Evolutionary conservation across 2,888 invertebrate species (phyloP), one percentile per base, ranked within the genome.

Genomic region (Congeria kusceri): DNA sequence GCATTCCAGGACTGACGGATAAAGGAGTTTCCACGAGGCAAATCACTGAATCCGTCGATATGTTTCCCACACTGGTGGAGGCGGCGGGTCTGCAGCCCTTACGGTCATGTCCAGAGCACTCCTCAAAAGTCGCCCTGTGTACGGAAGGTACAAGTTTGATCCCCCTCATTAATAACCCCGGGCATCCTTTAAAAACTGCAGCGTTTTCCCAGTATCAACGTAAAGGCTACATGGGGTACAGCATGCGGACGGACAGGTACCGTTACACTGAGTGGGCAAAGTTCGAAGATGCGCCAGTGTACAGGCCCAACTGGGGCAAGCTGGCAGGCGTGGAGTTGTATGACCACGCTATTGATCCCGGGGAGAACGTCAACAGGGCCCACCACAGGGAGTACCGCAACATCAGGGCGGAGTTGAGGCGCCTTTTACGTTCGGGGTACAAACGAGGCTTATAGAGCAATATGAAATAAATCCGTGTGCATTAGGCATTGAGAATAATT

Each of bases 1-100:
- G 79, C 28, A 70, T 90, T 23, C 90, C 90, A 7, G 87, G 87
- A 46, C 46, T 82, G 27, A 87, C 88, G 3, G 81, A 80, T 47
- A 27, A 59, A 18, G 85, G 85, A 1, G 44, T 78, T 2, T 70
- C 68, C 1, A 81, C 83, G 5, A 79, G 80, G 20, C 28, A 72
- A 25, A 65, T 87, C 9, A 80, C 81, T 9, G 87, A 87, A 59
- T 84, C 84, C 49, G 86, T 88, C 3, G 88, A 39, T 39, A 39
- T 39, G 39, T 39, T 39, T 39, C 39, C 39, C 13, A 39, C 39
- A 39, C 39, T 39, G 3, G 39, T 39, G 39, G 39, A 39, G 1
- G 39, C 39, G 39, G 39, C 39, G 9, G 39, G 39, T 39, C 39
- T 39, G 9, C 39, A 11, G 9, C 1, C 39, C 9, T 39, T 39